phyloP scores from a whole-genome alignment of 2,797 vertebrate species.

The Spinus olivaceus region DNA sequence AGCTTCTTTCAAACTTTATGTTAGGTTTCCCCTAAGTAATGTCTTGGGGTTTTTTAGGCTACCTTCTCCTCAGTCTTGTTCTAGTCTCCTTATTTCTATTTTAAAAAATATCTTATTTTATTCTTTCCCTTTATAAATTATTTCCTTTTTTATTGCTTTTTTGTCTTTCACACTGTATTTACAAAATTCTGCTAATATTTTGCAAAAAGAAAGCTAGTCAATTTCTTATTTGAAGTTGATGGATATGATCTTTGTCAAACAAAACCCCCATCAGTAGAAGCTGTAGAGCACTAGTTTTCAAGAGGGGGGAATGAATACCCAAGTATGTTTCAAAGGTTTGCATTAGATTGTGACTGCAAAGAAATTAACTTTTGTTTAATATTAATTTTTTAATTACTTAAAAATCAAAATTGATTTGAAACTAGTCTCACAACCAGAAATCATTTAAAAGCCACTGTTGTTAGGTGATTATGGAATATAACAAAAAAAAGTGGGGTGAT shows the following conservation, averaged over 20 bases:
- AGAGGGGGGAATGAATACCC: background rate
- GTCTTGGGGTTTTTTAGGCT: background rate
- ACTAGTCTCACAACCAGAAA: background rate
- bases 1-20: background rate
- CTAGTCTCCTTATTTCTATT: background rate
- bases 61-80: background rate
- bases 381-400: background rate
- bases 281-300: background rate
- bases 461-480: background rate
- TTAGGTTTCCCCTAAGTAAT: background rate
- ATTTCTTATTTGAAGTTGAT: background rate
- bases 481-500: background rate
- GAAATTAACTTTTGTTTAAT: background rate
- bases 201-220: background rate
- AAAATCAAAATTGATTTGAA: background rate
- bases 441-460: background rate
- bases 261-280: background rate
- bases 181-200: background rate
- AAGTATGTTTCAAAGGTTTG: background rate
- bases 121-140: background rate
- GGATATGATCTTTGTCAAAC: background rate
- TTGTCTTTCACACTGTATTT: background rate
- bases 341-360: background rate
- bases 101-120: background rate
- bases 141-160: background rate